A percentile compares a stretch with the other conserved stretches of the same genome.
These are phyloP conservation scores for Wasmannia auropunctata DNA, from an alignment of 1,140 invertebrate species.

Conservation along the genomic window DNA sequence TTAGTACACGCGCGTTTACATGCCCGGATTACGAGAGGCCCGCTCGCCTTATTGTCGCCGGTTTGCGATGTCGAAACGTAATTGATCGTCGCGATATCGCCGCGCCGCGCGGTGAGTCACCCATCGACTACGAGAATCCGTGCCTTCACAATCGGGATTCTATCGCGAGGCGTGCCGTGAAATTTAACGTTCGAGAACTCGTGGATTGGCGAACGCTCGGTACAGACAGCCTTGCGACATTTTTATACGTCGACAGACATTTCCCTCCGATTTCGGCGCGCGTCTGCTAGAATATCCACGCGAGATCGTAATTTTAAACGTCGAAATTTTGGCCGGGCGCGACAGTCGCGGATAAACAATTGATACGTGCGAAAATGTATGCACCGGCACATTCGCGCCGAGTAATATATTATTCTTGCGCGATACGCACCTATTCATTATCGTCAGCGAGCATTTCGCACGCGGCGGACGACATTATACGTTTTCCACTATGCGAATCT, in stretches of 20 bases:
- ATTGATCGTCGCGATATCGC: slow-evolving; percentile 53
- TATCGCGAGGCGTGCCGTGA: neutral
- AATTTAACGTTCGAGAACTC: neutral
- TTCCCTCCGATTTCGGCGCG: neutral
- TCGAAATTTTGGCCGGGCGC: neutral
- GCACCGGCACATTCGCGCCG: neutral
- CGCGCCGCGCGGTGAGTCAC: slow-evolving; percentile 44
- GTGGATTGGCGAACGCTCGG: neutral
- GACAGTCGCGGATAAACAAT: slow-evolving; percentile 2
- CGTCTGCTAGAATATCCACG: neutral
- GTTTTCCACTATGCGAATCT: slow-evolving; percentile 38
- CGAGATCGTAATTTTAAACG: neutral
- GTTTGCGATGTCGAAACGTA: slow-evolving; percentile 63
- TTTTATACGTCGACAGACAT: neutral
- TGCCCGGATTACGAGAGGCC: neutral
- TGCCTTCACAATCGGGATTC: neutral
- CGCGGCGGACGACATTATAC: slow-evolving; percentile 35
- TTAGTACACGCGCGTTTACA: slow-evolving; percentile 41
- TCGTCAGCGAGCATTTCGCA: slow-evolving; percentile 33
- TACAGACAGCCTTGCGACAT: too few relatives aligned
- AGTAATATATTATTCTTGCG: slow-evolving; percentile 35
- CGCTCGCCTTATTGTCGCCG: slow-evolving; percentile 63
- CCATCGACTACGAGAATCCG: neutral
- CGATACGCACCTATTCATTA: slow-evolving; percentile 30
- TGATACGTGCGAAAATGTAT: neutral